phyloP scores from a whole-genome alignment of 2,113 vertebrate species.

The Ophthalmotilapia sp. region DNA sequence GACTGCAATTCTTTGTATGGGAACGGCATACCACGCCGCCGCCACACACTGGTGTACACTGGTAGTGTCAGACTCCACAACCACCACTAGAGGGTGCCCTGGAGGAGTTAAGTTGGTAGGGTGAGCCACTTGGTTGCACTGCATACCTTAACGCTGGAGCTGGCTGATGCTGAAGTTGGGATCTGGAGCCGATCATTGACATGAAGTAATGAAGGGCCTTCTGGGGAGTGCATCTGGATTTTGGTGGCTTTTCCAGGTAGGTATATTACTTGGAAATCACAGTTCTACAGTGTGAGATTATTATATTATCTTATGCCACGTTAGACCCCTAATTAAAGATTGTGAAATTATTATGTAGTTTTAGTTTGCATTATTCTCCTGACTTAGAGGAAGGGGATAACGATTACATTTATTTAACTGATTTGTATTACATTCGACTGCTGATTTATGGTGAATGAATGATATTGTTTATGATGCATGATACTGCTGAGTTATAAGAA shows the following conservation, averaged over 20 bases:
- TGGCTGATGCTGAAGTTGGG: rapidly evolving
- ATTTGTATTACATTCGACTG: neutral
- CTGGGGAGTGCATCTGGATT: neutral
- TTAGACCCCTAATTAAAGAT: no score
- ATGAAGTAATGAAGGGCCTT: neutral
- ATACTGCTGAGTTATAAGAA: neutral
- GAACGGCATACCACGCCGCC: rapidly evolving
- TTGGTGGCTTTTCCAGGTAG: neutral
- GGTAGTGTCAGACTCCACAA: neutral
- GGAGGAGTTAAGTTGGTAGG: no score
- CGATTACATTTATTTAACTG: neutral
- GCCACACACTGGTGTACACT: neutral
- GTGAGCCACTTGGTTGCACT: rapidly evolving
- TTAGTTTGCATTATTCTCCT: neutral
- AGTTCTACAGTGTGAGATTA: neutral
- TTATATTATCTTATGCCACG: no score
- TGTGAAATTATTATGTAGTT: rapidly evolving
- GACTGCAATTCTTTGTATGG: neutral
- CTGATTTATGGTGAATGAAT: neutral
- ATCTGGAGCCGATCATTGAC: neutral
- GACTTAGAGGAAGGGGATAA: neutral
- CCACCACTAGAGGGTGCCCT: neutral
- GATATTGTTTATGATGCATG: neutral
- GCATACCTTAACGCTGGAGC: neutral
- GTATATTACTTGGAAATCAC: neutral